These are phyloP conservation scores for Gymnorhina tibicen DNA, from an alignment of 2,113 vertebrate genomes.

Conservation along the genomic window DNA sequence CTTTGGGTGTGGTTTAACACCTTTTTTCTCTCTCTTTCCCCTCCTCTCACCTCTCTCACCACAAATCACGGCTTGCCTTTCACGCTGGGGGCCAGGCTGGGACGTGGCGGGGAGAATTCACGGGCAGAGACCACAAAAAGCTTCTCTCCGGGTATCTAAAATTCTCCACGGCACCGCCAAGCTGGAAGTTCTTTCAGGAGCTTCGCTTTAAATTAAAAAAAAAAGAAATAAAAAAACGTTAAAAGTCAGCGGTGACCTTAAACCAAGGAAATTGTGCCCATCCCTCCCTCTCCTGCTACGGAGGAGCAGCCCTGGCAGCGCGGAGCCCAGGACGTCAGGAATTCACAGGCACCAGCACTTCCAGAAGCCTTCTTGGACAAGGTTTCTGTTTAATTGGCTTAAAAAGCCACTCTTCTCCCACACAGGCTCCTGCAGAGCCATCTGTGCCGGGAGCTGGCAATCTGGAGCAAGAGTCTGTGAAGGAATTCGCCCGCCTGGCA, in stretches of 20 bases:
- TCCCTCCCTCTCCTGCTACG: not conserved
- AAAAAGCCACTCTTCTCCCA: slow-evolving; percentile 69
- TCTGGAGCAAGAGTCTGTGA: slow-evolving; percentile 61
- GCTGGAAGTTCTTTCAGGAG: not conserved
- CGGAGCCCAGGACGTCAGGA: slow-evolving; percentile 33
- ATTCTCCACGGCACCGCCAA: not conserved
- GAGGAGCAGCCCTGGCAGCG: slow-evolving; percentile 1
- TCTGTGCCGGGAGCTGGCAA: slow-evolving; percentile 70
- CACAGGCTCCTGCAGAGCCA: slow-evolving; percentile 65
- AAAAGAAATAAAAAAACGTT: too few species aligned
- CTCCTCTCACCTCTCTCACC: not conserved
- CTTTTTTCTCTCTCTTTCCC: not conserved
- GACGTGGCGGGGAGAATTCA: slow-evolving; percentile 10
- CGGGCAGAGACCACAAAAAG: not conserved
- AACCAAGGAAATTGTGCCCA: not conserved
- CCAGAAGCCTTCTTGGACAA: slow-evolving; percentile 68
- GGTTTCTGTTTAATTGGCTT: slow-evolving; percentile 73
- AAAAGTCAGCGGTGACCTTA: not conserved
- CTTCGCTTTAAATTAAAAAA: not conserved
- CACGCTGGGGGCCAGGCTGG: not conserved
- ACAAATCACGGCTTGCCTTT: not conserved
- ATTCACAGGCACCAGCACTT: slow-evolving; percentile 63
- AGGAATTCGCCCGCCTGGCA: slow-evolving; percentile 44
- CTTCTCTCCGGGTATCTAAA: not conserved
- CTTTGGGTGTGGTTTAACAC: not conserved